Base-by-base conservation (phyloP, 2,113 vertebrate species). In the Syngnathus typhle region DNA sequence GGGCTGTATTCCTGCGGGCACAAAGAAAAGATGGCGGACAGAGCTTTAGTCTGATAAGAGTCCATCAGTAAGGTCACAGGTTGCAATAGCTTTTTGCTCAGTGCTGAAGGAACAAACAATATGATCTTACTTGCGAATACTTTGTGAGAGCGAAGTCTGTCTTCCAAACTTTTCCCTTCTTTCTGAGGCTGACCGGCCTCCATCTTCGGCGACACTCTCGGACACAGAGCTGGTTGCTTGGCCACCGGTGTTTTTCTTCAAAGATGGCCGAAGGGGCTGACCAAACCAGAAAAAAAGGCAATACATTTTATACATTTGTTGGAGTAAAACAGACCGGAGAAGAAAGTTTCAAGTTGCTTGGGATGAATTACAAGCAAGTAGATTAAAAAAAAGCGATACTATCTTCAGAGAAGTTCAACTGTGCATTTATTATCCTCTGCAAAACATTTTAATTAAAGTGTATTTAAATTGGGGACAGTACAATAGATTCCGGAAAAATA, bases 131-230 rank as follows among this genome's bases (percentile, higher is more conserved):
- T 85, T 96, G 86, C 93, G 93, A 76, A 98, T 98, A 84, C 94
- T 98, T 80, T 98, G 95, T 18, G 96, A 94, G 62, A 98, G 88
- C 1, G 95, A 98, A 0, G 93, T 92, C 84, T 96, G 94, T 59
- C 95, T 86, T 9, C 80, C 88, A 71, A 95, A 92, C 63, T 88
- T 87, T 0, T 88, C 82, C 21, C 43, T 91, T 70, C 87, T 92
- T 56, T 92, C 90, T 59, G 0, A 44, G 43, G 68, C 67, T 7
- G 62, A 51, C 32, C 36, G 54, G 21, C 41, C 74, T 65, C 75
- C 82, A 37, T 88, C 88, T 60, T 67, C 73, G 0, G 58, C 56
- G 82, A 87, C 0, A 67, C 76, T 77, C 76, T 87, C 83, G 0
- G 82, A 74, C 32, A 68, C 86, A 0, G 83, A 84, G 18, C 67